Percentiles rank a stretch among this genome's conserved stretches.
Evolutionary conservation across 92 coral and sea anemone species (phyloP).

Genomic region (Pocillopora grandis): DNA sequence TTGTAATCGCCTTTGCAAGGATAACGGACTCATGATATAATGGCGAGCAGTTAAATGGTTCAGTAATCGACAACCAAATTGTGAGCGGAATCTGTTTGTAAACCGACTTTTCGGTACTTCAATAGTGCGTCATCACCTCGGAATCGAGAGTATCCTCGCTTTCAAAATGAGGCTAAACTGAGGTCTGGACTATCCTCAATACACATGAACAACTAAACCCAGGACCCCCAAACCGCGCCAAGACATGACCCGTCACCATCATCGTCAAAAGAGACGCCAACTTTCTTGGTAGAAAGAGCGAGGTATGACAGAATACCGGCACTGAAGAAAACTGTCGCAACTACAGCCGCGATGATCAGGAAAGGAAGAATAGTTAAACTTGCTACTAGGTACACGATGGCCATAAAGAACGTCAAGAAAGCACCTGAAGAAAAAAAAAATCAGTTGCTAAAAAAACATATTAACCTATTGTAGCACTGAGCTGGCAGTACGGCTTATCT

Average conservation of each 20-base stretch:
- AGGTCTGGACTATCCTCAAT: background rate
- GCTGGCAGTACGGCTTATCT: too few relatives aligned
- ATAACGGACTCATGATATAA: too few relatives aligned
- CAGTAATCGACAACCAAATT: too few relatives aligned
- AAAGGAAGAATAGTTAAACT: constrained; percentile 62
- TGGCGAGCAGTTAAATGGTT: too few relatives aligned
- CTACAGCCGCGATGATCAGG: constrained; percentile 58
- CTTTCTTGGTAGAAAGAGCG: constrained; percentile 72
- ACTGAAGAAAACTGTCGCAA: constrained; percentile 53
- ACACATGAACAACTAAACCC: constrained; percentile 11
- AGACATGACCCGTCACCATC: constrained; percentile 60
- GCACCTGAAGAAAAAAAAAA: constrained; percentile 36
- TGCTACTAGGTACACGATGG: constrained; percentile 56
- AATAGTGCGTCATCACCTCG: background rate
- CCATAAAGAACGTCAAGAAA: constrained; percentile 57
- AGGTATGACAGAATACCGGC: constrained; percentile 65
- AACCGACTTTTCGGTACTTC: too few relatives aligned
- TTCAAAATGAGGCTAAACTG: too few relatives aligned
- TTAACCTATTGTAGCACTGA: too few relatives aligned
- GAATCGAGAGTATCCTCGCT: background rate
- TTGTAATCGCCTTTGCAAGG: too few relatives aligned
- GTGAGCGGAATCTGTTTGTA: too few relatives aligned
- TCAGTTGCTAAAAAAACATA: background rate
- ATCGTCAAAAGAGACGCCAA: constrained; percentile 74
- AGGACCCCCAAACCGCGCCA: constrained; percentile 65